Conservation (phyloP, 2,888 invertebrate species). For the Pterostichus niger region DNA sequence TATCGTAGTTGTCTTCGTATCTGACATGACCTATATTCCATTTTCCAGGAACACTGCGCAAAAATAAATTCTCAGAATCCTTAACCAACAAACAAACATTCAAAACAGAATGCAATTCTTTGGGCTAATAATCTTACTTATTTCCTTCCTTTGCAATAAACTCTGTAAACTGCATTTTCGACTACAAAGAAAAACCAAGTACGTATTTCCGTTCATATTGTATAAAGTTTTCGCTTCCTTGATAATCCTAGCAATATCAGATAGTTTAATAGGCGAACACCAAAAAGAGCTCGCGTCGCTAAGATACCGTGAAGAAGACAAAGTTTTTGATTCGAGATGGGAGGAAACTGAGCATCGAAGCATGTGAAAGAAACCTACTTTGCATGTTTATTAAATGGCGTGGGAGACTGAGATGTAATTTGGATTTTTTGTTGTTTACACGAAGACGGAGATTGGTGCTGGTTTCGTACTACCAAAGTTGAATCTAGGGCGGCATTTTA, state of each 20-base stretch:
- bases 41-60: no score
- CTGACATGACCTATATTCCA: no score
- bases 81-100: no score
- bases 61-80: no score
- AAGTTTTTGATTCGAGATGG: background rate
- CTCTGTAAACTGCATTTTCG: background rate
- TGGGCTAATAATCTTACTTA: background rate
- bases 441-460: no score
- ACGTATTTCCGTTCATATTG: background rate
- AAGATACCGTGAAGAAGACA: background rate
- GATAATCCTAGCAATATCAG: slow-evolving; percentile 15
- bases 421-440: no score
- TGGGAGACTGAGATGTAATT: background rate
- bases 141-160: background rate
- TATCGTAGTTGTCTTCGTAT: no score
- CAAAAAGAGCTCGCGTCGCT: background rate
- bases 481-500: no score
- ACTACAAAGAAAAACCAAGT: background rate
- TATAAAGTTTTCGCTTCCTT: background rate
- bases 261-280: background rate
- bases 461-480: no score
- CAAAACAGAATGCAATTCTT: background rate
- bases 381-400: slow-evolving; percentile 41
- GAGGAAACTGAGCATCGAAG: background rate
- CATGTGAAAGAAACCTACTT: slow-evolving; percentile 37